A percentile compares a stretch with the other conserved stretches of the same genome.
Conservation (phyloP, 1,140 invertebrate species). For the Lasaia peninsularis region DNA sequence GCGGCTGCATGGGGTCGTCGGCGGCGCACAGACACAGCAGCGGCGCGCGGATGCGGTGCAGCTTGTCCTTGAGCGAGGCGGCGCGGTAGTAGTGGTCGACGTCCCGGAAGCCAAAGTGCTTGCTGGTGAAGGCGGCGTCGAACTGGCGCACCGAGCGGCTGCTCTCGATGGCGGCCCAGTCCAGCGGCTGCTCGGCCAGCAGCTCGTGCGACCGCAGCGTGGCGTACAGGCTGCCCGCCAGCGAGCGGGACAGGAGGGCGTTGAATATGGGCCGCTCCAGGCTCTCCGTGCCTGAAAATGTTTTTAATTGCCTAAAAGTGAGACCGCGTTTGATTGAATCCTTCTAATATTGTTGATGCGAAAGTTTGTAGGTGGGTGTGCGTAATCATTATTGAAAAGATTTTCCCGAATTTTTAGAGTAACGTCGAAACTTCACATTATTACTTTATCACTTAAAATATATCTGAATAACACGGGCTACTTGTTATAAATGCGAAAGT, state of each 20-base stretch:
- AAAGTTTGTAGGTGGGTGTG: no score
- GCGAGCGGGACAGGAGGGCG: not conserved
- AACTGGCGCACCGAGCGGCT: not conserved
- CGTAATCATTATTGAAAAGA: no score
- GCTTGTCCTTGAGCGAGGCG: not conserved
- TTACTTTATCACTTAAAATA: no score
- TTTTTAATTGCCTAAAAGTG: no score
- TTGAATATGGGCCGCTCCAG: conserved; percentile 3
- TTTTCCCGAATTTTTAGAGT: no score
- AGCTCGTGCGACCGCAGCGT: not conserved
- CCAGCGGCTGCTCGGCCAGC: not conserved
- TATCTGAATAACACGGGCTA: no score
- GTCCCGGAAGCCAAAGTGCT: not conserved
- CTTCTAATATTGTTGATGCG: no score
- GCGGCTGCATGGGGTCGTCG: not conserved
- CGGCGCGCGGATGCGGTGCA: not conserved
- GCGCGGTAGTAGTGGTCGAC: not conserved
- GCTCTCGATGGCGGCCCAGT: not conserved
- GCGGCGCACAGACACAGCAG: not conserved
- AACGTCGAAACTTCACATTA: no score
- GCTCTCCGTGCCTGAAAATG: not conserved
- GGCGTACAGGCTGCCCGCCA: not conserved
- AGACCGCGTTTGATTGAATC: no score
- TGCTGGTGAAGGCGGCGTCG: not conserved
- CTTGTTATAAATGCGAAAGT: no score